A percentile compares a stretch with the other conserved stretches of the same genome.
Evolutionary conservation across 2,888 invertebrate genomes (phyloP).

Genomic region (Drosophila parthenogenetica): DNA sequence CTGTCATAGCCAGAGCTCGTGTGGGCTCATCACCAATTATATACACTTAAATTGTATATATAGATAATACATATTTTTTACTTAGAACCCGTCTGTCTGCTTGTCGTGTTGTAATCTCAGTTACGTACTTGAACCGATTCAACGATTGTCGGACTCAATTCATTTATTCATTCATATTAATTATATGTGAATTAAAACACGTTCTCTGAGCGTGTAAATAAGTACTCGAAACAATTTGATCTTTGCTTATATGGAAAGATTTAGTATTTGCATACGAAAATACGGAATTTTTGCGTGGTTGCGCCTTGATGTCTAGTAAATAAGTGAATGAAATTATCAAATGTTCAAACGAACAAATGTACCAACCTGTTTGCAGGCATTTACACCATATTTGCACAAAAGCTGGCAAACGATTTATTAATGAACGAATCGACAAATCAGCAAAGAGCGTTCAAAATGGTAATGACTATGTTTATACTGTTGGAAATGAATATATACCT

Average conservation of each 20-base stretch:
- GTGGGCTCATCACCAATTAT: constrained; percentile 66
- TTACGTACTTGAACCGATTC: constrained; percentile 43
- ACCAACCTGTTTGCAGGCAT: constrained; percentile 52
- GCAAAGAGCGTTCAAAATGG: constrained; percentile 36
- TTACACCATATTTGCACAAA: constrained; percentile 69
- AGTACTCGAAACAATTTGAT: constrained; percentile 40
- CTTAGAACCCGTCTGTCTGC: constrained; percentile 19
- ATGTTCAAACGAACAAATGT: constrained; percentile 21
- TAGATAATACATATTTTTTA: constrained; percentile 28
- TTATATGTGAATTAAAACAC: constrained; percentile 76
- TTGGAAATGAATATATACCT: constrained; percentile 5
- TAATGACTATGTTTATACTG: constrained; percentile 30
- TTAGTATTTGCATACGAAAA: constrained; percentile 63
- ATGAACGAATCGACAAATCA: constrained; percentile 52
- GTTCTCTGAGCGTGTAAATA: constrained; percentile 53
- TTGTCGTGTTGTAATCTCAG: constrained; percentile 26
- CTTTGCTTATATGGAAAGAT: constrained; percentile 58
- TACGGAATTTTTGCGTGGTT: constrained; percentile 68
- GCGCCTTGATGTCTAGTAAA: constrained; percentile 50
- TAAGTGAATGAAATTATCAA: constrained; percentile 23
- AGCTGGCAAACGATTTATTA: constrained; percentile 63
- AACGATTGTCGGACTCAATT: constrained; percentile 23
- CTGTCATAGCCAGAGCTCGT: constrained; percentile 44
- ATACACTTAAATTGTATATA: constrained; percentile 17
- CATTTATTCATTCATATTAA: constrained; percentile 67